Evolutionary conservation across 2,888 invertebrate genomes (phyloP).

Genomic region (Pyralis farinalis): DNA sequence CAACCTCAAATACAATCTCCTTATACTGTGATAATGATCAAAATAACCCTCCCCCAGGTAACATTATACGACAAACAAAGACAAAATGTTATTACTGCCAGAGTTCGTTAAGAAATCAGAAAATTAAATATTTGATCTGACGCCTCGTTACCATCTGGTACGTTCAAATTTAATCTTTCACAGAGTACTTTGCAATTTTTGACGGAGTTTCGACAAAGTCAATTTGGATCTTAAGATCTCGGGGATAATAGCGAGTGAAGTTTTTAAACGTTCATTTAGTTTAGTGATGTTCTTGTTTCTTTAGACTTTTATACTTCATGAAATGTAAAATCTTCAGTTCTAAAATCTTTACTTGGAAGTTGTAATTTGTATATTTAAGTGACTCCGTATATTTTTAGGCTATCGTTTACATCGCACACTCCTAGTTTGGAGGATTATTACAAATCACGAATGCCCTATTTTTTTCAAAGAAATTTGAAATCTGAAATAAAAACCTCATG

Average conservation of each 20-base stretch:
- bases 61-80: not conserved
- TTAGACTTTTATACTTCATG: not conserved
- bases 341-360: too few species aligned
- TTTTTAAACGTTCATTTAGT: not conserved
- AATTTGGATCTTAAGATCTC: not conserved
- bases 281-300: not conserved
- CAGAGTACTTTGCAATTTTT: not conserved
- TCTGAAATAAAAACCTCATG: too few species aligned
- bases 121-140: conserved; percentile 3
- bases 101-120: conserved; percentile 1
- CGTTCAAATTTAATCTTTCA: not conserved
- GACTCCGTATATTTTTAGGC: too few species aligned
- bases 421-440: too few species aligned
- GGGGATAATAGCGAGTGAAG: not conserved
- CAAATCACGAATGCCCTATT: too few species aligned
- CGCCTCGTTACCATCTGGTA: conserved; percentile 1
- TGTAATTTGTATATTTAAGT: too few species aligned
- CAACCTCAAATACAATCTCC: too few species aligned
- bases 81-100: not conserved
- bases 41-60: not conserved
- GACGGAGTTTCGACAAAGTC: not conserved
- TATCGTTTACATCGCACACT: too few species aligned
- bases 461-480: too few species aligned
- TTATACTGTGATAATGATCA: not conserved
- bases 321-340: too few species aligned